Conservation (phyloP, 1,140 invertebrate species). For the Aphidius gifuensis region DNA sequence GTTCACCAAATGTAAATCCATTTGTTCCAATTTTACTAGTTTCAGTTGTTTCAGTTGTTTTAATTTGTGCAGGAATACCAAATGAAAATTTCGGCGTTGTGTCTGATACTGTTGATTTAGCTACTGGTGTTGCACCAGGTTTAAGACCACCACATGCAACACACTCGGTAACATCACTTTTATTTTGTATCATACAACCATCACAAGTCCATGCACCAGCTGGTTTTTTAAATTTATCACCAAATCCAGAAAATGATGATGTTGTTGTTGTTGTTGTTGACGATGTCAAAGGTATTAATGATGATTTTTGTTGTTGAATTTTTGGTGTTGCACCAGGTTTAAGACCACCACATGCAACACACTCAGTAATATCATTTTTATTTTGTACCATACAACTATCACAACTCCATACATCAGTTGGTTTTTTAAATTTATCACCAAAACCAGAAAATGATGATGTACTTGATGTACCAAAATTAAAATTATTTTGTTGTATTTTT, state of each 20-base stretch:
- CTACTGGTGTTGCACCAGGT: slow-evolving; percentile 37
- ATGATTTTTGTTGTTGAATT: not conserved
- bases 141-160: slow-evolving; percentile 57
- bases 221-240: slow-evolving; percentile 52
- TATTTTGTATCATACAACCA: slow-evolving; percentile 62
- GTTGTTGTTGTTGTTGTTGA: slow-evolving; percentile 7
- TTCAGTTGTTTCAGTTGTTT: slow-evolving; percentile 13
- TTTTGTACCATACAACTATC: slow-evolving; percentile 57
- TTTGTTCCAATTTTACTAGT: slow-evolving; percentile 35
- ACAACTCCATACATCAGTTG: slow-evolving; percentile 59
- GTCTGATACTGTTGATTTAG: slow-evolving; percentile 24
- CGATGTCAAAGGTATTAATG: slow-evolving; percentile 14
- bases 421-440: slow-evolving; percentile 53
- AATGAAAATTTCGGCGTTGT: slow-evolving; percentile 8
- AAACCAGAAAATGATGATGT: slow-evolving; percentile 45
- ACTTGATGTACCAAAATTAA: slow-evolving; percentile 25
- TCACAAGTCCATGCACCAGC: slow-evolving; percentile 61
- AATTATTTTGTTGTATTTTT: too few relatives aligned
- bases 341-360: slow-evolving; percentile 22
- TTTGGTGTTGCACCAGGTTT: slow-evolving; percentile 16
- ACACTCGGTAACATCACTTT: slow-evolving; percentile 55
- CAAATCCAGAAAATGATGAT: slow-evolving; percentile 43
- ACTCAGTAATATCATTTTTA: slow-evolving; percentile 42
- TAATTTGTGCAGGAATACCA: slow-evolving; percentile 15
- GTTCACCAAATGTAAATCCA: slow-evolving; percentile 44